These are phyloP conservation scores for Elachura formosa DNA, from an alignment of 2,113 vertebrate species.

Conservation along the genomic window DNA sequence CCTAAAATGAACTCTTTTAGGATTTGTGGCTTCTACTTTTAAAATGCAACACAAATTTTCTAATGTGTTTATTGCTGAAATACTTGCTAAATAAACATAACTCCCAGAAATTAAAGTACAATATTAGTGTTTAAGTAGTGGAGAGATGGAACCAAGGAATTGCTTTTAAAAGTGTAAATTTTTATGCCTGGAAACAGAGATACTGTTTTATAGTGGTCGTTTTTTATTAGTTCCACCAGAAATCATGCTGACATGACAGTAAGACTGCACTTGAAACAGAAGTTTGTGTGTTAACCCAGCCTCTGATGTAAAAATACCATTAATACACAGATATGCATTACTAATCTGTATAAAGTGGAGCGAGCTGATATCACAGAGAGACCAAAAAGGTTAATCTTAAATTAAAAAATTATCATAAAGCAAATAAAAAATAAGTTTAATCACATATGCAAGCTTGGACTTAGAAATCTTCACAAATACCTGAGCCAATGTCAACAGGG, in stretches of 20 bases:
- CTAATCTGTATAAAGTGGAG: not conserved
- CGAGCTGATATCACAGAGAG: accelerated
- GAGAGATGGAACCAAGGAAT: not conserved
- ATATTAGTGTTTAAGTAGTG: not conserved
- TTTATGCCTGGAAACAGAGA: not conserved
- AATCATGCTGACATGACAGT: not conserved
- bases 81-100: not conserved
- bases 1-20: not conserved
- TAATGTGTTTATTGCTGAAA: not conserved
- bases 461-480: not conserved
- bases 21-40: not conserved
- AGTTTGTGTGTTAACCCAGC: not conserved
- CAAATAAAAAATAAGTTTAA: not conserved
- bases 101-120: not conserved
- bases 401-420: not conserved
- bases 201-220: not conserved
- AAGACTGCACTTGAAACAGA: not conserved
- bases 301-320: not conserved
- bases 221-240: not conserved
- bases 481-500: not conserved
- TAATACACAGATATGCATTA: not conserved
- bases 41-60: not conserved
- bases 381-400: not conserved
- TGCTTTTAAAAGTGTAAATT: not conserved
- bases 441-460: not conserved